Base-by-base conservation (phyloP, 2,113 vertebrate species). In the Tylochromis polylepis region DNA sequence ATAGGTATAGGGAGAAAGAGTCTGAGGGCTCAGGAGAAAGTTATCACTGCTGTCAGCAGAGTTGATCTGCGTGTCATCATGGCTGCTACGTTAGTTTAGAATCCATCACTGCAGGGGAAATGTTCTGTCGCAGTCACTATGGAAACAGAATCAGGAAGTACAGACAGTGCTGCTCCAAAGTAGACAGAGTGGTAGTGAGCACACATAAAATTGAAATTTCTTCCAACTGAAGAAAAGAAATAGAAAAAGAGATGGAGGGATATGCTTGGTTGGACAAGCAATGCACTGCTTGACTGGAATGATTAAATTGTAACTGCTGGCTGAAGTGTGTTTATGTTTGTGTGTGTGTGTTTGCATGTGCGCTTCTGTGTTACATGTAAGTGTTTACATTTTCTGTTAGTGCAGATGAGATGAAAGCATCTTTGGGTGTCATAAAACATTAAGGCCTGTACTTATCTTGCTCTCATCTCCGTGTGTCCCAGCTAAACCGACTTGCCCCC, bases 131-230 rank as follows among this genome's bases (percentile, higher is more conserved):
- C 93, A 83, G 93, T 96, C 88, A 81, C 95, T 94, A 95, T 96
- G 95, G 96, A 95, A 96, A 96, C 95, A 83, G 87, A 94, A 93
- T 93, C 94, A 93, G 94, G 92, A 95, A 95, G 87, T 96, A 87
- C 85, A 92, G 93, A 87, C 92, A 89, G 88, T 84, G 85, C 86
- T 83, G 83, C 88, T 85, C 88, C 80, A 86, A 88, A 91, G 90
- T 91, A 88, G 92, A 93, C 85, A 79, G 78, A 87, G 89, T 78
- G 38, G 85, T 58, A 87, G 87, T 62, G 92, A 92, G 91, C 79
- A 81, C 91, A 89, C 89, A 91, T 80, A 85, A 94, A 94, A 95
- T 91, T 93, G 88, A 94, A 94, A 93, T 93, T 93, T 94, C 87
- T 85, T 88, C 78, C 88, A 70, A 89, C 84, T 85, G 85, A 89